These are phyloP conservation scores for Alouatta palliata DNA, from an alignment of 2,113 vertebrate genomes.

Conservation along the genomic window DNA sequence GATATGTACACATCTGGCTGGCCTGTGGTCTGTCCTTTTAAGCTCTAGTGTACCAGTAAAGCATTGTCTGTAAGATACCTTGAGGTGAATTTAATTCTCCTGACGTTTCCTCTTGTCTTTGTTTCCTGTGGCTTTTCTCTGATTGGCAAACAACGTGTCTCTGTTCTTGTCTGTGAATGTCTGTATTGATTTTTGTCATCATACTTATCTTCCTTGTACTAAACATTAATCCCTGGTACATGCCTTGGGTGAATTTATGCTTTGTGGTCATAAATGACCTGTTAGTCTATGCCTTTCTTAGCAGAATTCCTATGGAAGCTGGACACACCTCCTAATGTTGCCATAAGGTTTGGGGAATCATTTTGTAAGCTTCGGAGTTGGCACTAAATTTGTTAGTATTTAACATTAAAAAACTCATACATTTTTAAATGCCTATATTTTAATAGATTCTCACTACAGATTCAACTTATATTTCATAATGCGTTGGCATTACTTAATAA, in stretches of 20 bases:
- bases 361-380: neutral
- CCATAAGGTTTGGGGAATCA: neutral
- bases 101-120: conserved; percentile 31
- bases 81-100: neutral
- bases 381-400: neutral
- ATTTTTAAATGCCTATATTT: neutral
- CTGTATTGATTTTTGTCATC: conserved; percentile 37
- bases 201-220: conserved; percentile 43
- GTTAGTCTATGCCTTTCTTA: neutral
- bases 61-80: neutral
- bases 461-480: neutral
- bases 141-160: neutral
- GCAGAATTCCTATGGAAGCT: neutral
- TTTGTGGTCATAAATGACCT: conserved; percentile 27
- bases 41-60: neutral
- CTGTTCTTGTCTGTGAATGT: conserved; percentile 37
- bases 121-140: conserved; percentile 56
- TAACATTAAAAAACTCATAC: neutral
- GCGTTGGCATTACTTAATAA: neutral
- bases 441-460: neutral
- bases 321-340: neutral
- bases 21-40: neutral
- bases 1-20: neutral
- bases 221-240: conserved; percentile 16
- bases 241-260: neutral